Evolutionary conservation across 2,113 vertebrate species (phyloP), one percentile per base, ranked within the genome.

Genomic region (Sphaerodactylus townsendi): DNA sequence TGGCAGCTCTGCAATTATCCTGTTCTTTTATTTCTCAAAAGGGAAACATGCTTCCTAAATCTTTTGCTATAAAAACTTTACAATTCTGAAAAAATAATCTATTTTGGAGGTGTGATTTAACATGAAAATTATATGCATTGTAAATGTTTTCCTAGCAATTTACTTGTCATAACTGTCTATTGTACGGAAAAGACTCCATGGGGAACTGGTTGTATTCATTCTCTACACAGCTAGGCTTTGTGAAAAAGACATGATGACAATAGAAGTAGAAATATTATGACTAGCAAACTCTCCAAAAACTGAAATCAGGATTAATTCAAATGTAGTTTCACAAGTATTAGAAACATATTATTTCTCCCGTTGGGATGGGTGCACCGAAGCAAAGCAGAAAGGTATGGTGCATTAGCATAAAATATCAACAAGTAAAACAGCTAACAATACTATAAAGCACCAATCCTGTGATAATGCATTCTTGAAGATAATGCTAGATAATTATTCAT

Each of bases 81-180:
- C 82, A 91, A 73, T 19, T 78, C 37, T 44, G 14, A 87, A 84
- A 68, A 90, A 87, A 0, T 68, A 76, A 75, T 92, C 73, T 91
- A 4, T 92, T 93, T 92, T 92, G 91, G 93, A 93, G 48, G 44
- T 87, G 77, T 87, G 88, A 82, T 77, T 94, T 94, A 92, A 88
- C 89, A 91, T 90, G 90, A 93, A 91, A 96, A 93, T 93, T 85
- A 90, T 92, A 85, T 88, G 81, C 86, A 92, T 75, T 92, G 74
- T 86, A 93, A 94, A 94, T 91, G 91, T 94, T 94, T 95, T 93
- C 89, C 91, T 90, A 85, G 89, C 82, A 92, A 95, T 95, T 94
- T 93, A 75, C 85, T 93, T 95, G 90, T 93, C 93, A 82, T 92
- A 91, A 95, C 91, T 88, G 90, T 91, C 90, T 92, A 77, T 85